Conservation (phyloP, 1,140 invertebrate genomes). For the Drosophila seguyi region DNA sequence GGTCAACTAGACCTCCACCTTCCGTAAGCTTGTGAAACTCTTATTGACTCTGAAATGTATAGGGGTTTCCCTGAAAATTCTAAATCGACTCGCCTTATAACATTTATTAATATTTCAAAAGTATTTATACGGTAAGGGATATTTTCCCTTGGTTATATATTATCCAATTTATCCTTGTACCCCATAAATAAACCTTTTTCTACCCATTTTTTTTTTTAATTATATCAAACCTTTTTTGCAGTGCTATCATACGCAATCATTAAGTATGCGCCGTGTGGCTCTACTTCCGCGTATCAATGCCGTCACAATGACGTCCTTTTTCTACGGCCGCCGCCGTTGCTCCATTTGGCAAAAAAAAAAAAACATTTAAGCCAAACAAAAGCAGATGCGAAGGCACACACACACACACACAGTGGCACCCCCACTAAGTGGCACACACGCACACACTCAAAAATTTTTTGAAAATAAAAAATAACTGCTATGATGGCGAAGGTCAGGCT, state of each 20-base stretch:
- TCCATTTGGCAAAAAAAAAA: slow-evolving; percentile 73
- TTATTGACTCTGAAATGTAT: background rate
- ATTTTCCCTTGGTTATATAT: background rate
- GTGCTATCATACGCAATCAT: slow-evolving; percentile 35
- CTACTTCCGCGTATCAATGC: slow-evolving; percentile 69
- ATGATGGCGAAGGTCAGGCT: slow-evolving; percentile 80
- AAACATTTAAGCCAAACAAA: slow-evolving; percentile 76
- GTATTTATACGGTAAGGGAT: no score
- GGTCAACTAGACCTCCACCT: background rate
- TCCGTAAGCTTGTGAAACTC: background rate
- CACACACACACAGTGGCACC: slow-evolving; percentile 22
- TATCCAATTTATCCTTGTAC: no score
- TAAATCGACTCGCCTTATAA: background rate
- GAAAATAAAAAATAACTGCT: slow-evolving; percentile 44
- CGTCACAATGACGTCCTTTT: slow-evolving; percentile 55
- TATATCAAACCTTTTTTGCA: background rate
- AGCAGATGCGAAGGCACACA: slow-evolving; percentile 30
- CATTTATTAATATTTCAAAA: background rate
- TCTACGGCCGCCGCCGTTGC: slow-evolving; percentile 35
- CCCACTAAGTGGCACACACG: slow-evolving; percentile 44
- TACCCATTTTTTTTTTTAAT: background rate
- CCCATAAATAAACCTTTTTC: background rate
- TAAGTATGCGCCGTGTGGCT: slow-evolving; percentile 65
- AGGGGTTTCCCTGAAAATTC: background rate
- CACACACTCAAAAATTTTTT: slow-evolving; percentile 28